Conservation (phyloP, 2,888 invertebrate genomes). For the Oscheius onirici region DNA sequence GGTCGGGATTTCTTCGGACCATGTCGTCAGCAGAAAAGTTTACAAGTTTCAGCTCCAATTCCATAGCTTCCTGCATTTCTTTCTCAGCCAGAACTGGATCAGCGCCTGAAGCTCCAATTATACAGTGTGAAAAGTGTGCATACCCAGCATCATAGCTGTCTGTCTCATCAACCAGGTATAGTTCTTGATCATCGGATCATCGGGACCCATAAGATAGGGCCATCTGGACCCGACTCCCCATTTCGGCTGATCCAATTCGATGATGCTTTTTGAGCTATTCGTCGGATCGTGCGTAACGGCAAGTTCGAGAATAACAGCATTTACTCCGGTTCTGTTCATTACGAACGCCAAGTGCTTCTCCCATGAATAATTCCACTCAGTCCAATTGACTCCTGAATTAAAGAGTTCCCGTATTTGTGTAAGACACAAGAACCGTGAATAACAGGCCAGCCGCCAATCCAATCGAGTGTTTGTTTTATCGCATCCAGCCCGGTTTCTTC, state of each 20-base stretch:
- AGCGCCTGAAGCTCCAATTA: conserved; percentile 59
- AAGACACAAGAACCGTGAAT: conserved; percentile 42
- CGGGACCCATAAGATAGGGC: conserved; percentile 61
- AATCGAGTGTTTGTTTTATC: conserved; percentile 52
- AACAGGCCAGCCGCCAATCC: conserved; percentile 71
- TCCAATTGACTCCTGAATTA: conserved; percentile 48
- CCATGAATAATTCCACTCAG: conserved; percentile 62
- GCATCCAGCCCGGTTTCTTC: conserved; percentile 54
- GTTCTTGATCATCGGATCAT: conserved; percentile 66
- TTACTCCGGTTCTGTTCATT: conserved; percentile 65
- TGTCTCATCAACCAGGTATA: conserved; percentile 64
- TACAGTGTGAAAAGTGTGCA: not conserved
- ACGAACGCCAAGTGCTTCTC: conserved; percentile 64
- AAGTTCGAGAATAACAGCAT: conserved; percentile 66
- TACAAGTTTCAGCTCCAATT: conserved; percentile 65
- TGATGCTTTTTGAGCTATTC: conserved; percentile 62
- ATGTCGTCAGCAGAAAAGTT: conserved; percentile 66
- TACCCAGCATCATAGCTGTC: conserved; percentile 58
- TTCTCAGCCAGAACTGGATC: conserved; percentile 45
- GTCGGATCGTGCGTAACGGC: conserved; percentile 68
- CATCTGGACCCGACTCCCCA: conserved; percentile 66
- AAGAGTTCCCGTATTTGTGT: not conserved
- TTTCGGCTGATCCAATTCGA: conserved; percentile 67
- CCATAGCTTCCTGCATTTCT: conserved; percentile 66
- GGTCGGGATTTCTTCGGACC: conserved; percentile 63